These are phyloP conservation scores for Bellardia bayeri DNA, from an alignment of 2,888 invertebrate species.

Conservation along the genomic window DNA sequence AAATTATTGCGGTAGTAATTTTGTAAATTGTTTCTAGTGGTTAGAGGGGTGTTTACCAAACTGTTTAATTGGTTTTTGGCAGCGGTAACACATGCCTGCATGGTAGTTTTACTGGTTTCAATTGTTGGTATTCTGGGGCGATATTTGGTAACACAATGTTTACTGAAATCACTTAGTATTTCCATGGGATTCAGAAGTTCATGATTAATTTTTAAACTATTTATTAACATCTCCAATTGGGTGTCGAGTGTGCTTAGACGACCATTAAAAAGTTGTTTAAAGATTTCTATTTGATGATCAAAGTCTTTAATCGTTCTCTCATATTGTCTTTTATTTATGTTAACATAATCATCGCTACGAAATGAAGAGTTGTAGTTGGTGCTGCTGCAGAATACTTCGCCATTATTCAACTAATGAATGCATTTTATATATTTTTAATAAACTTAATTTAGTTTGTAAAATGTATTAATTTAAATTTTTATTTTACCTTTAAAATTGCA, in stretches of 20 bases:
- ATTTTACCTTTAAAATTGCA: conserved; percentile 26
- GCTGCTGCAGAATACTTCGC: conserved; percentile 24
- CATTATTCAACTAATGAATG: conserved; percentile 23
- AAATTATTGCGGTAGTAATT: conserved; percentile 41
- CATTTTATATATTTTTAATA: not conserved
- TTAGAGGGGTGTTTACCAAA: not conserved
- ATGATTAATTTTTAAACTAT: conserved; percentile 55
- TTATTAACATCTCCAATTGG: conserved; percentile 54
- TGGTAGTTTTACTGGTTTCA: conserved; percentile 29
- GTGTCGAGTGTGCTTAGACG: conserved; percentile 56
- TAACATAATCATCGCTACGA: conserved; percentile 69
- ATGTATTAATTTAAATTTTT: not conserved
- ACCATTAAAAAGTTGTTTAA: conserved; percentile 42
- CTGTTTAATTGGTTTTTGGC: conserved; percentile 28
- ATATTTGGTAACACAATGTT: conserved; percentile 73
- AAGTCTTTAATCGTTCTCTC: conserved; percentile 55
- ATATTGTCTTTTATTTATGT: conserved; percentile 69
- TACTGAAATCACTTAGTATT: conserved; percentile 65
- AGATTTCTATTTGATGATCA: conserved; percentile 56
- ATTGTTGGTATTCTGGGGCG: conserved; percentile 50
- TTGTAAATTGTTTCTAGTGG: conserved; percentile 33
- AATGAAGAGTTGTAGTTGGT: conserved; percentile 7
- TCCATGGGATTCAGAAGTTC: conserved; percentile 69
- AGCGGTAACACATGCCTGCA: conserved; percentile 54
- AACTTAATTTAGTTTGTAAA: not conserved